Evolutionary conservation across 2,888 invertebrate species (phyloP).

Genomic region (Cantharis flavilabris): DNA sequence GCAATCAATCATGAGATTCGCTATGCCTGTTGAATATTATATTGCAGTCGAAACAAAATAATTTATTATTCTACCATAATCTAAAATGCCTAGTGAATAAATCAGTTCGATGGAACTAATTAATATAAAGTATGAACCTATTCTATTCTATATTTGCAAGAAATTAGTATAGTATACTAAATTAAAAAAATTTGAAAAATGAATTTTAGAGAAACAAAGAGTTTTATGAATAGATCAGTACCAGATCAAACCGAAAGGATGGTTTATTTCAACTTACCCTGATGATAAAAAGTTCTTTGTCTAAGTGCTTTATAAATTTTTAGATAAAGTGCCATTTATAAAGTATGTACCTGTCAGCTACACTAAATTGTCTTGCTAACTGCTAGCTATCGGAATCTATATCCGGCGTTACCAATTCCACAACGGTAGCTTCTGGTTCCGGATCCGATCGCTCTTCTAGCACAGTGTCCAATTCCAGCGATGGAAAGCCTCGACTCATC

Average conservation of each 20-base stretch:
- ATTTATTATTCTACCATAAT: neutral
- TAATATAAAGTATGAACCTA: neutral
- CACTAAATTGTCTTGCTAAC: constrained; percentile 42
- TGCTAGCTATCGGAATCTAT: constrained; percentile 53
- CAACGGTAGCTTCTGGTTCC: constrained; percentile 60
- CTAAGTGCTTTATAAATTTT: neutral
- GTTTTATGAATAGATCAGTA: neutral
- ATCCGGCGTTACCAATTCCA: constrained; percentile 53
- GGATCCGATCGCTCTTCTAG: constrained; percentile 82
- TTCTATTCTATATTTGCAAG: neutral
- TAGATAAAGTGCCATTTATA: neutral
- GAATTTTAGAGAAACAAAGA: neutral
- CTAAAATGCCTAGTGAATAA: neutral
- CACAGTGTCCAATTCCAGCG: constrained; percentile 81
- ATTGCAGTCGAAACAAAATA: neutral
- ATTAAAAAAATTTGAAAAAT: neutral
- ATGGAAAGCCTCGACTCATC: constrained; percentile 74
- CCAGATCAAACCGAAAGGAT: neutral
- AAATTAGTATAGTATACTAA: neutral
- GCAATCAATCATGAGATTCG: neutral
- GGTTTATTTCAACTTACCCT: neutral
- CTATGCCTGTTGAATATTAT: neutral
- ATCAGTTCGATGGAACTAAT: neutral
- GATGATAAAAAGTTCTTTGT: neutral
- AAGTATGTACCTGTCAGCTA: constrained; percentile 46